Evolutionary conservation across 2,797 vertebrate genomes (phyloP), one percentile per base, ranked within the genome.

Genomic region (Smutsia gigantea): DNA sequence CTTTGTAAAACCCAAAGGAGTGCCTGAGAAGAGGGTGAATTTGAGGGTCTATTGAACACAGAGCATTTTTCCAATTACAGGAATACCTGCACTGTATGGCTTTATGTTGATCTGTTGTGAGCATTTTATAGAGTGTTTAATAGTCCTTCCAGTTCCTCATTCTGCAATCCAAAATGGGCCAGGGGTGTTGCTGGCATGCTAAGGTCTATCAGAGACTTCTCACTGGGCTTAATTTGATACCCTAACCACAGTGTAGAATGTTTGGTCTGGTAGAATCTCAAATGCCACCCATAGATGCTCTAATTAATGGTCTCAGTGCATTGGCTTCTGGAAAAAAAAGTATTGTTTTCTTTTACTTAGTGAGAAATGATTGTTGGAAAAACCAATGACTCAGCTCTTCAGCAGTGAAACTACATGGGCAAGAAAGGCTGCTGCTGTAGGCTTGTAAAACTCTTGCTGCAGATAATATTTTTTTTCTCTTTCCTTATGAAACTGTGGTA

Each of bases 11-110:
- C 77, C 89, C 55, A 89, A 83, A 97, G 86, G 57, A 96, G 61
- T 51, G 13, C 57, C 97, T 2, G 21, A 82, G 93, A 97, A 95
- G 89, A 98, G 96, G 96, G 90, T 86, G 92, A 96, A 98, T 97
- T 96, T 97, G 96, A 97, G 96, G 98, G 98, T 81, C 97, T 97
- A 97, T 97, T 98, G 98, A 98, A 96, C 98, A 98, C 78, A 81
- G 90, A 94, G 94, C 85, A 86, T 97, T 98, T 98, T 98, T 97
- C 97, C 96, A 98, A 98, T 98, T 98, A 98, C 66, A 97, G 95
- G 97, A 98, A 98, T 98, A 98, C 98, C 98, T 99, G 98, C 96
- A 86, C 97, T 88, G 57, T 94, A 93, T 93, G 97, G 95, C 97
- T 98, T 98, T 98, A 49, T 97, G 97, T 97, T 98, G 98, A 98